Percentiles rank a stretch among this genome's conserved stretches.
Evolutionary conservation across 1,140 invertebrate genomes (phyloP).

Genomic region (Trypoxylus dichotomus): DNA sequence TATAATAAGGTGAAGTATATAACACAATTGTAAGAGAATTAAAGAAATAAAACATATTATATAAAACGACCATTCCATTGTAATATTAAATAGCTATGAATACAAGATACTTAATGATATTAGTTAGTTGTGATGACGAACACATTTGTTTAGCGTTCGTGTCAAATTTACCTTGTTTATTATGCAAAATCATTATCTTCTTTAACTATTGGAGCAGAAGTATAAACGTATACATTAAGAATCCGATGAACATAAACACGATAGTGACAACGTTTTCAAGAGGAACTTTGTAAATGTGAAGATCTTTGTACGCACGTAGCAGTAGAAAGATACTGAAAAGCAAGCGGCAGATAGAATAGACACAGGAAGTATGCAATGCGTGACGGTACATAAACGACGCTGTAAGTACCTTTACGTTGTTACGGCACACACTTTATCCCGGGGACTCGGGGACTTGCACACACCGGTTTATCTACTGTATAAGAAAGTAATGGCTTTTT

Average conservation of each 20-base stretch:
- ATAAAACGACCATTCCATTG: too few species aligned
- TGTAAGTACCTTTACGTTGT: constrained; percentile 6
- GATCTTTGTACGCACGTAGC: neutral
- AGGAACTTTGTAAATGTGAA: neutral
- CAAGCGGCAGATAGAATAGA: neutral
- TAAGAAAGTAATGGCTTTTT: constrained; percentile 22
- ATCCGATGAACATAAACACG: neutral
- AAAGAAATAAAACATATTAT: too few species aligned
- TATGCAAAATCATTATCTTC: too few species aligned
- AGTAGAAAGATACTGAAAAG: neutral
- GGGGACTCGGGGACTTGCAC: neutral
- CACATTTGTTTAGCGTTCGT: too few species aligned
- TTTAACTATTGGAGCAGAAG: too few species aligned
- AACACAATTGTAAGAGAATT: too few species aligned
- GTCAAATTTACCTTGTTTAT: too few species aligned
- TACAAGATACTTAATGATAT: too few species aligned
- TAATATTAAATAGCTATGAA: too few species aligned
- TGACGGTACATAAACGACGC: constrained; percentile 18
- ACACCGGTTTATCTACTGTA: constrained; percentile 14
- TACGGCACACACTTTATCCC: constrained; percentile 22
- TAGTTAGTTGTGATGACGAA: too few species aligned
- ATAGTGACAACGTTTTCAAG: neutral
- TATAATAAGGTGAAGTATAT: too few species aligned
- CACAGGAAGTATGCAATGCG: constrained; percentile 18
- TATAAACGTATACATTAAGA: neutral